A percentile compares a stretch with the other conserved stretches of the same genome.
Evolutionary conservation across 2,113 vertebrate genomes (phyloP).

Genomic region (Stegostoma tigrinum): DNA sequence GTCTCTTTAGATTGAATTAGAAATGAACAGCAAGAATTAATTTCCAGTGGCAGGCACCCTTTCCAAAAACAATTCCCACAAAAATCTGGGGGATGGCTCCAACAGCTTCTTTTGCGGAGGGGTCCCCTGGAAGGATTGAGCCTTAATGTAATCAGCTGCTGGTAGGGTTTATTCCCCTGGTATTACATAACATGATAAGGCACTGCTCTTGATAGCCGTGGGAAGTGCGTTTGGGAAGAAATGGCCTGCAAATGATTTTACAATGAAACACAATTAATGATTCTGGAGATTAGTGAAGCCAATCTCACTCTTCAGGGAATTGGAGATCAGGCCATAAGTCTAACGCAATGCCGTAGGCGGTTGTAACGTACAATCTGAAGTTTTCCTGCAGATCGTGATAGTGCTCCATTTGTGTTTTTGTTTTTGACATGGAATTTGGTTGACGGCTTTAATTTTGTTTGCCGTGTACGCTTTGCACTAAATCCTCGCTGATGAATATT

Average conservation of each 20-base stretch:
- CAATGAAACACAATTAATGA: not conserved
- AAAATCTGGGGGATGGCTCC: not conserved
- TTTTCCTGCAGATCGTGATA: not conserved
- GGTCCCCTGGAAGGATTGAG: not conserved
- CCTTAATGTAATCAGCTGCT: not conserved
- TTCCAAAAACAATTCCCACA: not conserved
- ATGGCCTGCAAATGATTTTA: not conserved
- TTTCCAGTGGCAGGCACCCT: not conserved
- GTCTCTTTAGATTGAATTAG: not conserved
- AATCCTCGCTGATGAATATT: constrained; percentile 34
- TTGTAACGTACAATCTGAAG: not conserved
- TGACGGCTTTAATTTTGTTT: constrained; percentile 31
- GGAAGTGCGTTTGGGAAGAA: not conserved
- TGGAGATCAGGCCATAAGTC: not conserved
- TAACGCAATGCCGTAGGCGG: not conserved
- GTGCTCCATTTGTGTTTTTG: not conserved
- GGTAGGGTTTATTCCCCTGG: not conserved
- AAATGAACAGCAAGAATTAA: not conserved
- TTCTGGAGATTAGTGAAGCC: not conserved
- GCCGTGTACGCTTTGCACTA: constrained; percentile 31
- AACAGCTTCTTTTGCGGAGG: not conserved
- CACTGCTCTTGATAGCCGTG: not conserved
- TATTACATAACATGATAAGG: not conserved
- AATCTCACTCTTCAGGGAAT: not conserved
- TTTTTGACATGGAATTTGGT: constrained; percentile 25